Evolutionary conservation across 2,888 invertebrate species (phyloP).

Genomic region (Hirtodrosophila trivittata): DNA sequence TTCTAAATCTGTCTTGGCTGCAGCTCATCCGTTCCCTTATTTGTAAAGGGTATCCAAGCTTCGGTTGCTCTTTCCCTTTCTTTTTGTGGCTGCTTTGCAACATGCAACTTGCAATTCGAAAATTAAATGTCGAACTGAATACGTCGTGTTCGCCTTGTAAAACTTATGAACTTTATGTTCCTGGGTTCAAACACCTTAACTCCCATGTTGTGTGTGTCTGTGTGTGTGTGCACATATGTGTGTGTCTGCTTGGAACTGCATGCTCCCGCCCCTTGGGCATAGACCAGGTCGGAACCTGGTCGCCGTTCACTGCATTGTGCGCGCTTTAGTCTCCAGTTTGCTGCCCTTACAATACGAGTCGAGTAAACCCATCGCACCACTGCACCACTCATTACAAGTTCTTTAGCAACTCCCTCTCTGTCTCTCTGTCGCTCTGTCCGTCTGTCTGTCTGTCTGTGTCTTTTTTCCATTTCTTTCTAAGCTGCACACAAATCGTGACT

Average conservation of each 20-base stretch:
- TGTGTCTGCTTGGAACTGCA: conserved; percentile 8
- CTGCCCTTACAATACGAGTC: conserved; percentile 18
- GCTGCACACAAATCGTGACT: conserved; percentile 69
- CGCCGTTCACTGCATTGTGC: conserved; percentile 14
- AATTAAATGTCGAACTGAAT: conserved; percentile 31
- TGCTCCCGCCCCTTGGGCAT: conserved; percentile 17
- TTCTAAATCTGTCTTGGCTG: no score
- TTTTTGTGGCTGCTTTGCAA: not conserved
- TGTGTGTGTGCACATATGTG: conserved; percentile 4
- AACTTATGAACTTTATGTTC: conserved; percentile 41
- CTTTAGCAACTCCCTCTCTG: not conserved
- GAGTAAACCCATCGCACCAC: not conserved
- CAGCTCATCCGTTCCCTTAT: no score
- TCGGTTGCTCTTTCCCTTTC: not conserved
- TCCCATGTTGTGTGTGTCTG: not conserved
- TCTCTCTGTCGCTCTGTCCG: not conserved
- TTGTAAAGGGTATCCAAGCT: not conserved
- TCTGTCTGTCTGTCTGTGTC: not conserved
- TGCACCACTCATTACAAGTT: conserved; percentile 36
- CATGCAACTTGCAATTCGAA: conserved; percentile 9
- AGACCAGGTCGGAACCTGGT: conserved; percentile 26
- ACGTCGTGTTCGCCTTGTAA: conserved; percentile 7
- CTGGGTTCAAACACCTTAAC: conserved; percentile 62
- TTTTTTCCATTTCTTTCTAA: conserved; percentile 50
- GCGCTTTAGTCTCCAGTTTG: conserved; percentile 16